phyloP scores from a whole-genome alignment of 2,113 vertebrate species.

The Hypocryptadius cinnamomeus region DNA sequence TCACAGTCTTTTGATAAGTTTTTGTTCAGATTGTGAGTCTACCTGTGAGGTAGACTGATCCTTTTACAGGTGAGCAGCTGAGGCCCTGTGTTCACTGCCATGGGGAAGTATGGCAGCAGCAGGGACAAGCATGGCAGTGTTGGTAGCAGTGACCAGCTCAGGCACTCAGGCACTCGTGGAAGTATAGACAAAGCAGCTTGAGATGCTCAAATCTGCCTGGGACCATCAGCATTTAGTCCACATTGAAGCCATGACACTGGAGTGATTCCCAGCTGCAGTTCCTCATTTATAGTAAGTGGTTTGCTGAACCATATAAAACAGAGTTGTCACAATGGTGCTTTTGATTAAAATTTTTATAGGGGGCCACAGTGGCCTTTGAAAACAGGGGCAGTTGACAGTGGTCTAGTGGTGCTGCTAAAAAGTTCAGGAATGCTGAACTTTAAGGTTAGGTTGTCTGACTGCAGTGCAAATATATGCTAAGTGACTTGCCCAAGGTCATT shows the following conservation, averaged over 20 bases:
- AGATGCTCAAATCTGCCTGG: not conserved
- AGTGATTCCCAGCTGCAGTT: not conserved
- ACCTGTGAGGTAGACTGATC: not conserved
- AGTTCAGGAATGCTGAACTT: constrained; percentile 62
- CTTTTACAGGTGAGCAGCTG: not conserved
- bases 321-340: constrained; percentile 31
- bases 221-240: not conserved
- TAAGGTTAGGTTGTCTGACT: constrained; percentile 62
- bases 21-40: not conserved
- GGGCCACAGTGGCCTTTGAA: constrained; percentile 6
- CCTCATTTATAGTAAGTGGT: not conserved
- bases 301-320: constrained; percentile 14
- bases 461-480: constrained; percentile 65
- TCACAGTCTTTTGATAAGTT: not conserved
- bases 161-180: accelerated
- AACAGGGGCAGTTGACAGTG: constrained; percentile 45
- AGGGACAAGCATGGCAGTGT: not conserved
- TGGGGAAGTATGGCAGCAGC: not conserved
- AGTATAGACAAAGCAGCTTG: not conserved
- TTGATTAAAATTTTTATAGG: constrained; percentile 33
- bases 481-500: constrained; percentile 64
- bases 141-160: not conserved
- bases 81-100: not conserved
- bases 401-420: constrained; percentile 41
- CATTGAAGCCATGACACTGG: not conserved